Base-by-base conservation (phyloP, 64 coral and sea anemone genomes). In the Actinia tenebrosa region DNA sequence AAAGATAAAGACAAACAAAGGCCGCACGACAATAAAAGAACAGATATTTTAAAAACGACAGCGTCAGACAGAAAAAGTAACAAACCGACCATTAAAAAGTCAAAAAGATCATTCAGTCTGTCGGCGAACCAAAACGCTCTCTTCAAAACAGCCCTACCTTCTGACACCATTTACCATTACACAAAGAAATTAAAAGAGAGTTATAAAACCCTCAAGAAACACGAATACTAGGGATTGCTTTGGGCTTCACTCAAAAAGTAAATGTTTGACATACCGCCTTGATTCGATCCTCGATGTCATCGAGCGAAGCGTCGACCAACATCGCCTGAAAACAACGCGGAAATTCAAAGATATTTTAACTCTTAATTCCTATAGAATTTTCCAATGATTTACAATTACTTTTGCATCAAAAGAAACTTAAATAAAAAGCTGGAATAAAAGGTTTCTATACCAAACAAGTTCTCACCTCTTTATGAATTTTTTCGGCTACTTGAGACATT, bases 381-480 rank as follows among this genome's bases (percentile, higher is more conserved):
- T 58, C 1, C 56, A 58, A 14, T 58, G 56, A 16, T 58, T 58
- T 58, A 0, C 56, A 58, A 56, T 14, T 2, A 58, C 10, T 58
- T 16, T 58, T 58, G 56, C 42, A 79, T 84, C 26, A 72, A 63
- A 25, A n/a, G 15, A 66, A 20, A 16, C 16, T 66, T 66, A 20
- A 14, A 23, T 23, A 4, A 5, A 66, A n/a, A n/a, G n/a, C 5
- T 7, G 5, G n/a, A 66, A 20, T 66, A 66, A 66, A 37, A 75
- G 14, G 5, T 75, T 75, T 14, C 47, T 11, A 23, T 60, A 86
- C 77, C 79, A 80, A 77, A 66, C 1, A 14, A 6, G 10, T 14
- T 30, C 69, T 75, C 27, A 97, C 94, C 94, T 97, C 94, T 93
- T 97, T 97, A 56, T 86, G 91, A 45, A 99, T 88, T 79, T 99